Conservation (phyloP, 2,113 vertebrate genomes). For the Hyaena hyaena region DNA sequence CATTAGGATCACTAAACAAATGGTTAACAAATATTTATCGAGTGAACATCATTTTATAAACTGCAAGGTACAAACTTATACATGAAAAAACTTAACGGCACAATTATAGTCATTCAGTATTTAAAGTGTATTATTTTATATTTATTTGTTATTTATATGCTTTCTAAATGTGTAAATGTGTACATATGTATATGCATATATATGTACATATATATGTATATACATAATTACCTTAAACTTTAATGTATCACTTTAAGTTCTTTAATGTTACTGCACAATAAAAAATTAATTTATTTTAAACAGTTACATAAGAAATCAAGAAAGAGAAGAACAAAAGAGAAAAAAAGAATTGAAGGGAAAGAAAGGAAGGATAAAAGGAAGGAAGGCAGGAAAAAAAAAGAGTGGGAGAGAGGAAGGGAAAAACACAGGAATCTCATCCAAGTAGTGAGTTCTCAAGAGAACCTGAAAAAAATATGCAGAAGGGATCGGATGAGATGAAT, state of each 20-base stretch:
- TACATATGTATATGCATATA: background rate
- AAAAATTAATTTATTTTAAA: background rate
- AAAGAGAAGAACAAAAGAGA: background rate
- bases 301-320: background rate
- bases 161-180: background rate
- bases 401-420: background rate
- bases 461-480: background rate
- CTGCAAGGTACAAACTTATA: background rate
- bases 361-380: background rate
- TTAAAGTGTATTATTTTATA: background rate
- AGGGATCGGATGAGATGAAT: background rate
- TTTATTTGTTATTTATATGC: background rate
- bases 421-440: background rate
- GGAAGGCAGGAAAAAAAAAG: background rate
- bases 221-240: background rate
- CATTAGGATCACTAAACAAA: background rate
- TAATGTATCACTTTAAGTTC: background rate
- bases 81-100: background rate
- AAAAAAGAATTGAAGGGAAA: background rate
- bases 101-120: background rate
- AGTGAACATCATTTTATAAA: background rate
- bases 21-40: background rate
- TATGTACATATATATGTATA: background rate
- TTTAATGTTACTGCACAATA: background rate
- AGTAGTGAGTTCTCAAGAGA: background rate